Conservation (phyloP, 2,113 vertebrate genomes). For the Hystrix brachyura region DNA sequence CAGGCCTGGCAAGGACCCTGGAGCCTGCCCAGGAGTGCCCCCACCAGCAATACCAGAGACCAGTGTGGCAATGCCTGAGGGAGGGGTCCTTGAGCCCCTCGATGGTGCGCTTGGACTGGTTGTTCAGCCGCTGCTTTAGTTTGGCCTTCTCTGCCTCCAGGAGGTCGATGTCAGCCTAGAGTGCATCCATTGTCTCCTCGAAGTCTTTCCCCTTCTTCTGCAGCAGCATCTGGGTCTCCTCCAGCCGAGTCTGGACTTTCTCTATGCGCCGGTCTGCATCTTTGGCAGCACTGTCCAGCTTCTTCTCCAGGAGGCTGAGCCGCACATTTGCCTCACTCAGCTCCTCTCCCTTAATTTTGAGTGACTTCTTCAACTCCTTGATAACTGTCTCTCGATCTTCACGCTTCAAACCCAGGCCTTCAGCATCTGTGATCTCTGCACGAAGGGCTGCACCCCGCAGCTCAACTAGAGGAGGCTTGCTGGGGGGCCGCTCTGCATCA, state of each 20-base stretch:
- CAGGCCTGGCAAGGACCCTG: conserved; percentile 86
- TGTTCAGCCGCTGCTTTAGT: conserved; percentile 95
- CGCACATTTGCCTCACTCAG: conserved; percentile 96
- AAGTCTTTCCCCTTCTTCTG: conserved; percentile 99
- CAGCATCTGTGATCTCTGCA: conserved; percentile 97
- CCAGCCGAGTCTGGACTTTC: conserved; percentile 95
- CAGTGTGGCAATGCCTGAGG: conserved; percentile 94
- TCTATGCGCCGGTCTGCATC: conserved; percentile 97
- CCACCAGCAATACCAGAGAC: conserved; percentile 92
- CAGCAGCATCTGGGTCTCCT: conserved; percentile 94
- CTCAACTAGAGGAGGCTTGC: conserved; percentile 92
- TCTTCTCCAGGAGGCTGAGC: conserved; percentile 97
- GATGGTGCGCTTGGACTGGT: conserved; percentile 93
- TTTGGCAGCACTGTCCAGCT: conserved; percentile 96
- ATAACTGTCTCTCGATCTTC: conserved; percentile 98
- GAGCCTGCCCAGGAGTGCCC: conserved; percentile 75
- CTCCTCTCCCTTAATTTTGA: conserved; percentile 99
- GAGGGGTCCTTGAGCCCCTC: conserved; percentile 92
- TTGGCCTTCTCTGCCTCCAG: conserved; percentile 97
- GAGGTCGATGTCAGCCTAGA: conserved; percentile 98
- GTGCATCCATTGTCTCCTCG: conserved; percentile 99
- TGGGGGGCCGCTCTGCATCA: conserved; percentile 93
- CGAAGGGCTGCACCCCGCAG: conserved; percentile 93
- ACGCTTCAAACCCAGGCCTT: conserved; percentile 96
- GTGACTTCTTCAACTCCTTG: conserved; percentile 98